These are phyloP conservation scores for Pararge aegeria DNA, from an alignment of 1,140 invertebrate species.

Conservation along the genomic window DNA sequence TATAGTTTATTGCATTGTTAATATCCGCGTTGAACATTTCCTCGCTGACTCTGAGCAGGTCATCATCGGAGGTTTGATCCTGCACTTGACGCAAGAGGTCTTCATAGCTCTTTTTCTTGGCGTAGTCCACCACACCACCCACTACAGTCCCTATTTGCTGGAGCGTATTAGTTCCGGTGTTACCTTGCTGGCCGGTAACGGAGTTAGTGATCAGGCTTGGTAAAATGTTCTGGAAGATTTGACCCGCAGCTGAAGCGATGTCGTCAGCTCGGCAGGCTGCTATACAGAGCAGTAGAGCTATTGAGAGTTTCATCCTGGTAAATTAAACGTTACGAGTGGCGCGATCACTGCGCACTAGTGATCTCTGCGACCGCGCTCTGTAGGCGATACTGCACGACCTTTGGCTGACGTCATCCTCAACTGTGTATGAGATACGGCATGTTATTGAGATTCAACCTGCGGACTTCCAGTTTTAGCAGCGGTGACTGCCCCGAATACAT, in stretches of 20 bases:
- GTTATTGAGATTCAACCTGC: constrained; percentile 61
- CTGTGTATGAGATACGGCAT: constrained; percentile 49
- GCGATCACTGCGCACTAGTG: constrained; percentile 67
- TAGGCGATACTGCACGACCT: constrained; percentile 63
- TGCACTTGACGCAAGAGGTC: constrained; percentile 62
- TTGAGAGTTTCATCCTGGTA: constrained; percentile 51
- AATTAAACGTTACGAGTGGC: constrained; percentile 49
- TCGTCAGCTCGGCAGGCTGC: constrained; percentile 53
- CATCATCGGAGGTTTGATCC: constrained; percentile 65
- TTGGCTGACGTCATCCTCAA: constrained; percentile 61
- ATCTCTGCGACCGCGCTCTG: constrained; percentile 47
- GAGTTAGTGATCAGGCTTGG: constrained; percentile 62
- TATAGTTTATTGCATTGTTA: constrained; percentile 71
- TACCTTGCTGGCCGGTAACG: constrained; percentile 57
- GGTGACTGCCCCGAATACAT: constrained; percentile 48
- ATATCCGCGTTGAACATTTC: constrained; percentile 74
- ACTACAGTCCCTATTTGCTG: constrained; percentile 68
- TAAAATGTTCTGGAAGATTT: constrained; percentile 70
- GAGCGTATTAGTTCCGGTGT: constrained; percentile 59
- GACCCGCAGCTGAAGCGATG: constrained; percentile 61
- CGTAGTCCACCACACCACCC: constrained; percentile 69
- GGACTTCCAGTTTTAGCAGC: constrained; percentile 61
- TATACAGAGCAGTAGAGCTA: constrained; percentile 47
- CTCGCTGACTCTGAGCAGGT: constrained; percentile 63
- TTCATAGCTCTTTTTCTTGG: constrained; percentile 73